Percentiles rank a stretch among this genome's conserved stretches.
Evolutionary conservation across 2,888 invertebrate genomes (phyloP).

Genomic region (Anthoptus insignis): DNA sequence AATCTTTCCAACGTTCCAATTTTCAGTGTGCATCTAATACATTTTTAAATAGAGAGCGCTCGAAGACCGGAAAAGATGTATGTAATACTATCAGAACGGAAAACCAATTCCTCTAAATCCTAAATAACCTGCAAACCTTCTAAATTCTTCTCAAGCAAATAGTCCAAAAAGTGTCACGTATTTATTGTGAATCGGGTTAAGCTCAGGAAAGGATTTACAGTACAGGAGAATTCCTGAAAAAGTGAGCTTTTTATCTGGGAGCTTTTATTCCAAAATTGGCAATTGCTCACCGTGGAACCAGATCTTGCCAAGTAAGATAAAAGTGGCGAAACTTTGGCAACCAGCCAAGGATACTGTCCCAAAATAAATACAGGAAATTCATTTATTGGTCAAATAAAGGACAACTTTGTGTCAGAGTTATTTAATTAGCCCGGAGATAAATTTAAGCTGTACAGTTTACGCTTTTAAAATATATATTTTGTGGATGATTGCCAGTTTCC

Average conservation of each 20-base stretch:
- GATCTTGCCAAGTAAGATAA: slow-evolving; percentile 36
- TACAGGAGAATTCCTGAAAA: slow-evolving; percentile 25
- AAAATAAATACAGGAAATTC: slow-evolving; percentile 29
- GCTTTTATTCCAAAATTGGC: slow-evolving; percentile 39
- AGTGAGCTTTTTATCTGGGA: slow-evolving; percentile 32
- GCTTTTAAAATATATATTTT: background rate
- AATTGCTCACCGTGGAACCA: slow-evolving; percentile 29
- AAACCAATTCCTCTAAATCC: slow-evolving; percentile 1
- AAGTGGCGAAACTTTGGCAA: slow-evolving; percentile 27
- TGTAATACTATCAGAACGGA: background rate
- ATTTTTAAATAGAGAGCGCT: background rate
- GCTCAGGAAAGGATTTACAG: slow-evolving; percentile 32
- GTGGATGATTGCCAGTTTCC: no score
- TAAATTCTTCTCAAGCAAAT: background rate
- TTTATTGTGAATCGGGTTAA: slow-evolving; percentile 30
- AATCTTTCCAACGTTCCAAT: no score
- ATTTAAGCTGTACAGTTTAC: no score
- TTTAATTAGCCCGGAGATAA: slow-evolving; percentile 3
- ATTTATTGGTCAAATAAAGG: slow-evolving; percentile 25
- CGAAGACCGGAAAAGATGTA: background rate
- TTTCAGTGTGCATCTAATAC: no score
- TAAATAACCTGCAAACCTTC: slow-evolving; percentile 10
- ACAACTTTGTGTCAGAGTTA: slow-evolving; percentile 6
- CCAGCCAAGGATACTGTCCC: slow-evolving; percentile 19
- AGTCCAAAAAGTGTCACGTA: slow-evolving; percentile 8